Percentiles rank a stretch among this genome's conserved stretches.
These are phyloP conservation scores for Hetaerina americana DNA, from an alignment of 1,140 invertebrate genomes.

Conservation along the genomic window DNA sequence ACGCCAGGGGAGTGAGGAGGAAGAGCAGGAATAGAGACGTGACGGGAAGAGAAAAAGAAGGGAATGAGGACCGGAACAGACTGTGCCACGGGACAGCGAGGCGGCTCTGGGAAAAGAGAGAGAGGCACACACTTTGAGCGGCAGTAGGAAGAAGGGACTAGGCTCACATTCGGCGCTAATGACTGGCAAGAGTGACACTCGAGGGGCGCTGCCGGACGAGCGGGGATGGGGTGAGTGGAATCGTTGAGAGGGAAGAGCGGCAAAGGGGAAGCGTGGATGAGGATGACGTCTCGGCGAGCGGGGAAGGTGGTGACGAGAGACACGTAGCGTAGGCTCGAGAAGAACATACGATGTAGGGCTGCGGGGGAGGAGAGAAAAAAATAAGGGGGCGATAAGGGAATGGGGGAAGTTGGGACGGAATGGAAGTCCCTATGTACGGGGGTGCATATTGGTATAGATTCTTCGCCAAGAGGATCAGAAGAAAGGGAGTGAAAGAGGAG, in stretches of 20 bases:
- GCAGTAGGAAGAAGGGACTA: constrained; percentile 19
- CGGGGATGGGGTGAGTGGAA: constrained; percentile 3
- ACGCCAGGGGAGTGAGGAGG: constrained; percentile 14
- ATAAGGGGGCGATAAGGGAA: constrained; percentile 11
- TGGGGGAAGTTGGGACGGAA: background rate
- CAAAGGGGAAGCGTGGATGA: background rate
- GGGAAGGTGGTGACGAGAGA: too few relatives aligned
- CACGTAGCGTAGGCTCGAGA: too few relatives aligned
- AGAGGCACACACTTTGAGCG: constrained; percentile 21
- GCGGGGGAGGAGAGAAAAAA: background rate
- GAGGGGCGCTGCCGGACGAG: constrained; percentile 16
- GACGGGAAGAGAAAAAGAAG: constrained; percentile 4
- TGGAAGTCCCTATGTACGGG: background rate
- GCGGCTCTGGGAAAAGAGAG: constrained; percentile 17
- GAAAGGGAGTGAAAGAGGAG: background rate
- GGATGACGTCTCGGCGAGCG: background rate
- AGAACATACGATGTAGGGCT: too few relatives aligned
- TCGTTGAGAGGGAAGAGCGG: constrained; percentile 12
- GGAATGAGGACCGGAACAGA: constrained; percentile 18
- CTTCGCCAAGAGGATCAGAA: background rate
- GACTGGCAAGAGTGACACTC: constrained; percentile 15
- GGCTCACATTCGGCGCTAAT: constrained; percentile 20
- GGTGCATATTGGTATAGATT: background rate
- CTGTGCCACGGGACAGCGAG: constrained; percentile 14
- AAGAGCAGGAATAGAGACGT: constrained; percentile 12